Evolutionary conservation across 2,113 vertebrate genomes (phyloP), one percentile per base, ranked within the genome.

Genomic region (Oreochromis aureus): DNA sequence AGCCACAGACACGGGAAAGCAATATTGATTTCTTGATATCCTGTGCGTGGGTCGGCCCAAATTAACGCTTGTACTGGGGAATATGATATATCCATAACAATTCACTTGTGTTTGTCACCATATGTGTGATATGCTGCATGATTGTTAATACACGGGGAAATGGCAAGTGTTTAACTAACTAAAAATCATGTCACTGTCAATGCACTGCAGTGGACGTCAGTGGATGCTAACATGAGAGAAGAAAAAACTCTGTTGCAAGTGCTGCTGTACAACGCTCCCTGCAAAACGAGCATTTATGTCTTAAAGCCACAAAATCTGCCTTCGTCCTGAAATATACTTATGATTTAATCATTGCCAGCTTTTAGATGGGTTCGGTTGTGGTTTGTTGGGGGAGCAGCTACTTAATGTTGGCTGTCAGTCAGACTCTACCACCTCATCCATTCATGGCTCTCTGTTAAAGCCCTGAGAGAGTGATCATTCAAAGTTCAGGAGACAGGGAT

Each of bases 11-110:
- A 87, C 9, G 41, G 89, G 82, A 90, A 93, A 89, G 92, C 89
- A 92, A 92, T 95, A 95, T 95, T 91, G 94, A 96, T 95, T 95
- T 95, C 87, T 54, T 89, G 84, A 95, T 95, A 93, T 95, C 93
- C 91, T 89, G 58, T 79, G 81, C 58, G 80, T 91, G 88, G 91
- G 92, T 90, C 16, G 56, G 86, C 61, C 92, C 82, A 92, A 94
- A 95, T 93, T 86, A 94, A 92, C 82, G 19, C 88, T 90, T 93
- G 93, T 92, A 91, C 86, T 22, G 79, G 86, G 89, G 87, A 90
- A 92, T 95, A 94, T 94, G 90, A 95, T 80, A 73, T 90, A 95
- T 95, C 87, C 86, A 90, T 91, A 93, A 89, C 91, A 90, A 81
- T 92, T 93, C 81, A 76, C 86, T 89, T 89, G 78, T 84, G 85